A percentile compares a stretch with the other conserved stretches of the same genome.
phyloP scores from a whole-genome alignment of 2,113 vertebrate genomes.

The Melanerpes formicivorus region DNA sequence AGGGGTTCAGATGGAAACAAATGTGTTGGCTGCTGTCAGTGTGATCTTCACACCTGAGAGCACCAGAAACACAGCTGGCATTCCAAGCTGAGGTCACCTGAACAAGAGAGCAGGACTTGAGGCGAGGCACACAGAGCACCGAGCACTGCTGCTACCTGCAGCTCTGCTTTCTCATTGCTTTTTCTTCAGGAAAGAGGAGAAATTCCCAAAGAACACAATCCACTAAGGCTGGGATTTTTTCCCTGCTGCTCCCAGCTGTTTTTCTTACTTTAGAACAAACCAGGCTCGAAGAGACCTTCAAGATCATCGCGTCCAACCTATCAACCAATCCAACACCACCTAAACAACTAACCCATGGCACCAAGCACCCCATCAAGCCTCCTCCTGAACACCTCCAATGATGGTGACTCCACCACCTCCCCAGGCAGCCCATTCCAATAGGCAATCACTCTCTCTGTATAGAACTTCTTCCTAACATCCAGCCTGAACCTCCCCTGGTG shows the following conservation, averaged over 20 bases:
- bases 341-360: no score
- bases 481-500: no score
- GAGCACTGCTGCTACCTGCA: background rate
- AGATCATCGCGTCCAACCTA: no score
- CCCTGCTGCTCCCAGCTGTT: background rate
- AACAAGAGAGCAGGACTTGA: background rate
- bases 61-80: background rate
- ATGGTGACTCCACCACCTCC: no score
- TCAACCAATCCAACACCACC: no score
- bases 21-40: background rate
- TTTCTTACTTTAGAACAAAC: no score
- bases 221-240: background rate
- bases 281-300: no score
- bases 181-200: background rate
- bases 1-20: background rate
- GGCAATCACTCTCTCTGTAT: no score
- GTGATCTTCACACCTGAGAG: background rate
- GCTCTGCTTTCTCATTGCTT: background rate
- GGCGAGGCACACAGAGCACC: background rate
- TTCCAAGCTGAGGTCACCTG: background rate
- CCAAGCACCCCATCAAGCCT: no score
- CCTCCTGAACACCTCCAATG: no score
- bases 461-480: no score
- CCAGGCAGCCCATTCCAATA: no score
- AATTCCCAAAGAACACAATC: background rate